Conservation (phyloP, 1,140 invertebrate genomes). For the Leptinotarsa undecemlineata region DNA sequence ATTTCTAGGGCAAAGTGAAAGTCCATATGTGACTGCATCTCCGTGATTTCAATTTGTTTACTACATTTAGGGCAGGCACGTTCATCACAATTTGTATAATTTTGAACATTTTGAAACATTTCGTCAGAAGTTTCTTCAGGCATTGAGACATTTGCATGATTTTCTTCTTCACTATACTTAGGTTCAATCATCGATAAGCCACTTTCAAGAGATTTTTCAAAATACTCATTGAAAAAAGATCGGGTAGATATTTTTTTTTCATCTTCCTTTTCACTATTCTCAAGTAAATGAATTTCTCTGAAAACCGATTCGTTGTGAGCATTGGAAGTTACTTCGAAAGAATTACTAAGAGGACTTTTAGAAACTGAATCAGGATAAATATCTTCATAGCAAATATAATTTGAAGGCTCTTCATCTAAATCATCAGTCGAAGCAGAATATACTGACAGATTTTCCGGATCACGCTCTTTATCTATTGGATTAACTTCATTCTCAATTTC, state of each 20-base stretch:
- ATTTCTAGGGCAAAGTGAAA: constrained; percentile 65
- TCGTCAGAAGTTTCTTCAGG: constrained; percentile 9
- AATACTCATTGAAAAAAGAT: constrained; percentile 59
- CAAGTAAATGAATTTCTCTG: background rate
- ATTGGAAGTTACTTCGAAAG: background rate
- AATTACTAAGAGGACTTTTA: constrained; percentile 18
- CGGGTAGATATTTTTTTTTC: background rate
- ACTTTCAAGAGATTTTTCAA: constrained; percentile 41
- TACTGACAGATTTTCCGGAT: constrained; percentile 39
- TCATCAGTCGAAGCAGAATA: constrained; percentile 40
- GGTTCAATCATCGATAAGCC: constrained; percentile 2
- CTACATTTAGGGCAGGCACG: constrained; percentile 59
- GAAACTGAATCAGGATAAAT: constrained; percentile 32
- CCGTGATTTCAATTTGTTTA: constrained; percentile 56
- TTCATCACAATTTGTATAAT: background rate
- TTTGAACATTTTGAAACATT: background rate
- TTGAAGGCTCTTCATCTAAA: constrained; percentile 30
- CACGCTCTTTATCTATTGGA: constrained; percentile 19
- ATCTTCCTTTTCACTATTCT: background rate
- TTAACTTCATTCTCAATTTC: constrained; percentile 13
- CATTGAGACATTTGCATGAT: background rate
- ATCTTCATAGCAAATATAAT: constrained; percentile 41
- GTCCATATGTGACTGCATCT: constrained; percentile 61
- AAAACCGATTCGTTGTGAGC: constrained; percentile 8
- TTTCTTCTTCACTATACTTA: background rate